Evolutionary conservation across 2,113 vertebrate genomes (phyloP), one percentile per base, ranked within the genome.

Genomic region (Sisor rabdophorus): DNA sequence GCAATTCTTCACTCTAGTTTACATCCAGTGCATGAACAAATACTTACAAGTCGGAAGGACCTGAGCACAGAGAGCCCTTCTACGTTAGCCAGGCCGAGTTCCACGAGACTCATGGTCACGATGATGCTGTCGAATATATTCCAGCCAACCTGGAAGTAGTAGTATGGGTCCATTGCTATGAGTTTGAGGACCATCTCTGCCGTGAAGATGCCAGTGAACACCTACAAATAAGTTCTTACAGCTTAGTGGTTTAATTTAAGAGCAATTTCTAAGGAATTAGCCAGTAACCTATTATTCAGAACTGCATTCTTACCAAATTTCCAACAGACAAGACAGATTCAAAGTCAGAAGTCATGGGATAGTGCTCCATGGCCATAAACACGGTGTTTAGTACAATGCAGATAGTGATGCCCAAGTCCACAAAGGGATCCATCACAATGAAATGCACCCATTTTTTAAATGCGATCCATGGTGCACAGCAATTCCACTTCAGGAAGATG

Each of bases 341-440:
- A 0, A 98, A 98, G 3, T 91, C 78, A 1, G 81, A 61, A 0
- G 92, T 93, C 95, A 98, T 97, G 16, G 96, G 97, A 60, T 96
- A 99, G 32, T 99, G 96, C 77, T 98, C 97, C 95, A 98, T 97
- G 80, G 97, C 97, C 96, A 99, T 98, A 88, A 99, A 99, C 50
- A 98, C 65, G 0, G 95, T 98, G 87, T 99, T 99, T 52, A 99
- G 94, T 78, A 99, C 91, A 0, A 99, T 97, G 87, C 97, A 99
- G 87, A 98, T 93, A 53, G 95, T 98, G 91, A 99, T 97, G 58
- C 93, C 92, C 69, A 99, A 88, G 88, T 99, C 97, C 36, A 98
- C 94, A 0, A 98, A 98, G 0, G 97, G 97, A 80, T 99, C 96
- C 94, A 95, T 96, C 81, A 99, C 94, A 0, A 99, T 85, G 69